A percentile compares a stretch with the other conserved stretches of the same genome.
phyloP scores from a whole-genome alignment of 2,113 vertebrate genomes.

The Ctenodactylus gundi region DNA sequence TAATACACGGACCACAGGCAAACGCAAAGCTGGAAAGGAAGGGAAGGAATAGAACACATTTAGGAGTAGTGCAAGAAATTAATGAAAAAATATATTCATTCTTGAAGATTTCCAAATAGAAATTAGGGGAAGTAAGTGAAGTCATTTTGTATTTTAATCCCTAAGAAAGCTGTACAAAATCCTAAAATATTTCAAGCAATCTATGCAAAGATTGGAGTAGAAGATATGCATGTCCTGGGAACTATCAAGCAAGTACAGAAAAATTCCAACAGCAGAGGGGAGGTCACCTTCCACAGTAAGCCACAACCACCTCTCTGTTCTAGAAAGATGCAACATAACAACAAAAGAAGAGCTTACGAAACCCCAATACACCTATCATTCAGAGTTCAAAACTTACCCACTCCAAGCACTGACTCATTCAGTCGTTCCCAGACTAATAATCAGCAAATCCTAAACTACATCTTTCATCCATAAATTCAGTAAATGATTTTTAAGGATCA shows the following conservation, averaged over 20 bases:
- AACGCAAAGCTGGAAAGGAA: conserved; percentile 64
- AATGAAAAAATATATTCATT: conserved; percentile 18
- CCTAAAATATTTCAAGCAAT: conserved; percentile 16
- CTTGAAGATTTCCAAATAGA: background rate
- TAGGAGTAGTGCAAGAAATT: background rate
- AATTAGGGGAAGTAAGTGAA: background rate
- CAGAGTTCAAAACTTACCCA: background rate
- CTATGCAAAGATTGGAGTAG: too few species aligned
- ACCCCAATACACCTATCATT: background rate
- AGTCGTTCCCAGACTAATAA: background rate
- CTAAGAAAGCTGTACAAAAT: conserved; percentile 27
- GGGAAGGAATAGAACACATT: background rate
- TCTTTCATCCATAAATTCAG: background rate
- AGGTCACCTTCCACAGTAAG: background rate
- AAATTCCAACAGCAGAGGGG: background rate
- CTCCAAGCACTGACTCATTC: background rate
- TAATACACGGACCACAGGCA: conserved; percentile 44
- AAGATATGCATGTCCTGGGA: background rate
- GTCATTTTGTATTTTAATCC: background rate
- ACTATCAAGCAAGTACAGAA: background rate
- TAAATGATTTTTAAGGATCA: background rate
- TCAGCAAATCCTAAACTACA: background rate
- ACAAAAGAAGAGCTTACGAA: background rate
- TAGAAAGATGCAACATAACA: background rate
- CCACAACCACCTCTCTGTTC: background rate